Evolutionary conservation across 2,888 invertebrate species (phyloP).

Genomic region (Chrysolina oricalcia): DNA sequence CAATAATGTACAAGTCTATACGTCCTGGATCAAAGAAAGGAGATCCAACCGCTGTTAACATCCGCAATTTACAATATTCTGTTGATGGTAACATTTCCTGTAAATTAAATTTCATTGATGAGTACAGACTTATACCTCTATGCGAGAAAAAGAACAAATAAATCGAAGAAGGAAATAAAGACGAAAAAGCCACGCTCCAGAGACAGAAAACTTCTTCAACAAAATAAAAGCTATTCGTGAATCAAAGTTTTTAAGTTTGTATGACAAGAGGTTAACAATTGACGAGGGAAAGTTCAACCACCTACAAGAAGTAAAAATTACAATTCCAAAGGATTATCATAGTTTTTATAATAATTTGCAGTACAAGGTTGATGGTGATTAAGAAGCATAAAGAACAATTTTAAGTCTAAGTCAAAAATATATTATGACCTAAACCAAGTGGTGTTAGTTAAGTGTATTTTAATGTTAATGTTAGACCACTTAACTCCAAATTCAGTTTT

Average conservation of each 20-base stretch:
- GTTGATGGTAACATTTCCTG: slow-evolving; percentile 27
- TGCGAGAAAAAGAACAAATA: slow-evolving; percentile 21
- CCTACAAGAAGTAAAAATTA: slow-evolving; percentile 20
- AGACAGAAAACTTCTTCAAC: neutral
- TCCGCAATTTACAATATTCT: slow-evolving; percentile 24
- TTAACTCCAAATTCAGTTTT: slow-evolving; percentile 20
- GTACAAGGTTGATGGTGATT: neutral
- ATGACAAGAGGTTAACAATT: slow-evolving; percentile 19
- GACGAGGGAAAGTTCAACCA: slow-evolving; percentile 20
- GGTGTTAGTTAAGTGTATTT: slow-evolving; percentile 2
- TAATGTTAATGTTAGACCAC: slow-evolving; percentile 14
- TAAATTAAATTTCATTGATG: slow-evolving; percentile 21
- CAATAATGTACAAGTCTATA: slow-evolving; percentile 17
- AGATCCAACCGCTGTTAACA: slow-evolving; percentile 5
- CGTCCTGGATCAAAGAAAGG: slow-evolving; percentile 14
- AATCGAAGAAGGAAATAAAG: slow-evolving; percentile 24
- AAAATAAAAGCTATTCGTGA: slow-evolving; percentile 14
- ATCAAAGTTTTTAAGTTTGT: slow-evolving; percentile 15
- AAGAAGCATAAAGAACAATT: neutral
- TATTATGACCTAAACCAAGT: neutral
- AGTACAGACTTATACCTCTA: slow-evolving; percentile 23
- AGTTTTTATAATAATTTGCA: slow-evolving; percentile 13
- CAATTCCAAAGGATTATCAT: slow-evolving; percentile 19
- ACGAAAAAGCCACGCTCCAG: slow-evolving; percentile 1
- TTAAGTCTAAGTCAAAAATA: neutral